Conservation (phyloP, 2,113 vertebrate species). For the Dipodomys ordii region DNA sequence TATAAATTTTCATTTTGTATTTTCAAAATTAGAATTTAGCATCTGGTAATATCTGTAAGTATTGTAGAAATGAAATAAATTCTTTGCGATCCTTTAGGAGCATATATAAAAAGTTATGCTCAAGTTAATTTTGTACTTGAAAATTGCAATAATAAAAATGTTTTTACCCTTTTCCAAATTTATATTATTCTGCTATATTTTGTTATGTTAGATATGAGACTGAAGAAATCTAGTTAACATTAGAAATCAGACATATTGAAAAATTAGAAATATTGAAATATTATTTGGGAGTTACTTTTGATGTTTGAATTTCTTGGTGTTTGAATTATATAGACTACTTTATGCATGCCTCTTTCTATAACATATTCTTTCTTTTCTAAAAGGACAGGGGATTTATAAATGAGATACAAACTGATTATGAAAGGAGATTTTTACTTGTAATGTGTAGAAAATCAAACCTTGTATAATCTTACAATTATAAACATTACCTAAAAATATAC, state of each 20-base stretch:
- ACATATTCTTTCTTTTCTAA: background rate
- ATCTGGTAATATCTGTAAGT: too few species aligned
- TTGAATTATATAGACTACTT: background rate
- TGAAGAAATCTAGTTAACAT: background rate
- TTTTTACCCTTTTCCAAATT: too few species aligned
- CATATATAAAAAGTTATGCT: too few species aligned
- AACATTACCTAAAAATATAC: background rate
- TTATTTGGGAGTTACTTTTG: background rate
- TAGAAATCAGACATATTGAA: background rate
- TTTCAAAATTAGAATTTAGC: too few species aligned
- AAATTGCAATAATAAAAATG: too few species aligned
- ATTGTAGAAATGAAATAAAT: too few species aligned
- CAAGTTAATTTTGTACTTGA: too few species aligned
- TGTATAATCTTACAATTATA: background rate
- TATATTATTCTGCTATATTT: too few species aligned
- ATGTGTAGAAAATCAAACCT: slow-evolving; percentile 16
- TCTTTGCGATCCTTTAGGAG: too few species aligned
- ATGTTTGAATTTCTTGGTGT: background rate
- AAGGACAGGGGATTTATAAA: background rate
- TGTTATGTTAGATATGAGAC: background rate
- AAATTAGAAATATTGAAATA: background rate
- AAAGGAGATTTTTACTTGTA: background rate
- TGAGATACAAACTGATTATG: background rate
- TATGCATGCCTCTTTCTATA: background rate
- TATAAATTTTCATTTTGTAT: too few species aligned